Conservation (phyloP, 2,113 vertebrate genomes). For the Panthera uncia region DNA sequence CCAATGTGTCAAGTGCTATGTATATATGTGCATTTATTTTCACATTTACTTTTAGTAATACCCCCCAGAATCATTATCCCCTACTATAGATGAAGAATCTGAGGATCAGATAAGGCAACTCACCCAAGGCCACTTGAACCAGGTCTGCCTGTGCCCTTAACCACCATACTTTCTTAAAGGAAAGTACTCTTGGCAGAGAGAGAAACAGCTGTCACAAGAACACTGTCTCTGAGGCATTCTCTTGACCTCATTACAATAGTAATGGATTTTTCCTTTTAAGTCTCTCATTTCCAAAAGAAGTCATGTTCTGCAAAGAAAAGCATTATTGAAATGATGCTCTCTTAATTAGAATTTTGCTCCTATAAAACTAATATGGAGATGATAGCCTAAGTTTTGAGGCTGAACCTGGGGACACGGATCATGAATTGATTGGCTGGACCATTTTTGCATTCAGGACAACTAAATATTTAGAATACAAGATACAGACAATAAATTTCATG, state of each 20-base stretch:
- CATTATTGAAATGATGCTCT: not conserved
- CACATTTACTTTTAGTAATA: not conserved
- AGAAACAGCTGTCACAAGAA: not conserved
- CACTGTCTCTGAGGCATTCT: not conserved
- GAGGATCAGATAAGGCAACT: not conserved
- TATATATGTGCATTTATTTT: not conserved
- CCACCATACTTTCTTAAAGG: not conserved
- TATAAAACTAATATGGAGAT: not conserved
- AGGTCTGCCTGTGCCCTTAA: not conserved
- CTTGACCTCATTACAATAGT: not conserved
- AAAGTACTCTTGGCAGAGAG: not conserved
- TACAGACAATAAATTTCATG: not conserved
- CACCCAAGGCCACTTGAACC: not conserved
- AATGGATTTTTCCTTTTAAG: not conserved
- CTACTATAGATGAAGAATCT: not conserved
- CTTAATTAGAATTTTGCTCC: not conserved
- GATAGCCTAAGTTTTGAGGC: not conserved
- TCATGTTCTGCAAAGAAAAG: slow-evolving; percentile 5
- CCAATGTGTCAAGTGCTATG: not conserved
- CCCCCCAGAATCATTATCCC: not conserved
- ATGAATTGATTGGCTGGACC: not conserved
- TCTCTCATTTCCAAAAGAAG: not conserved
- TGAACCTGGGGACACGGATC: not conserved
- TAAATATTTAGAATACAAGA: not conserved
- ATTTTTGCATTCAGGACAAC: not conserved